Evolutionary conservation across 2,888 invertebrate species (phyloP).

Genomic region (Mesochorus sp.): DNA sequence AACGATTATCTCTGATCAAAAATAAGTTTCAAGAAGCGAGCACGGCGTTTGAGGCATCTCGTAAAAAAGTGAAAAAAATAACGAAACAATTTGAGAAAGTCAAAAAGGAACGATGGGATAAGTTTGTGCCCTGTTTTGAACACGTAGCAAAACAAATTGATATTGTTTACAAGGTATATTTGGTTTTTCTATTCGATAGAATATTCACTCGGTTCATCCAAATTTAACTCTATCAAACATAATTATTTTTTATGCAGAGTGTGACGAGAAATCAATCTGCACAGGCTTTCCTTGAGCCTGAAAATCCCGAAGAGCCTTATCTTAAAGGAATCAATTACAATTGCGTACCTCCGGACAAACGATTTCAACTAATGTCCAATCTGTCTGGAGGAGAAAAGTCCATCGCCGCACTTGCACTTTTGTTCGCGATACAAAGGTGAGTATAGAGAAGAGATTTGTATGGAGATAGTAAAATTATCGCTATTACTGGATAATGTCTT

Average conservation of each 20-base stretch:
- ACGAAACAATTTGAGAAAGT: slow-evolving; percentile 97
- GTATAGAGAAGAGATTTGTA: no score
- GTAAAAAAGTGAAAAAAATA: slow-evolving; percentile 96
- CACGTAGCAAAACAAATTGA: slow-evolving; percentile 99
- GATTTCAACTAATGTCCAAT: slow-evolving; percentile 99
- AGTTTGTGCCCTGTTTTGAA: slow-evolving; percentile 97
- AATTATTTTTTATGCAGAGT: slow-evolving; percentile 83
- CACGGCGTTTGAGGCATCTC: slow-evolving; percentile 97
- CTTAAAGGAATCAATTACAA: slow-evolving; percentile 99
- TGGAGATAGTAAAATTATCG: no score
- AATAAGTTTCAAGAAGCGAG: slow-evolving; percentile 97
- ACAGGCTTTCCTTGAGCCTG: slow-evolving; percentile 97
- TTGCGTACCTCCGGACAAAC: slow-evolving; percentile 99
- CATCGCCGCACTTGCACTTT: slow-evolving; percentile 97
- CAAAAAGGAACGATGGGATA: slow-evolving; percentile 95
- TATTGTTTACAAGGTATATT: slow-evolving; percentile 95
- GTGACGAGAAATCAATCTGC: slow-evolving; percentile 97
- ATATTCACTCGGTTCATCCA: no score
- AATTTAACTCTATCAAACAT: background rate
- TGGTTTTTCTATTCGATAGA: no score
- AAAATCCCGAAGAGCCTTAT: slow-evolving; percentile 99
- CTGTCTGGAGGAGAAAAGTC: slow-evolving; percentile 99
- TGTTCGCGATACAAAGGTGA: slow-evolving; percentile 98
- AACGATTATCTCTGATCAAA: slow-evolving; percentile 95
- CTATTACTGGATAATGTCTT: no score